Evolutionary conservation across 2,888 invertebrate genomes (phyloP), one percentile per base, ranked within the genome.

Genomic region (Scrobipalpa costella): DNA sequence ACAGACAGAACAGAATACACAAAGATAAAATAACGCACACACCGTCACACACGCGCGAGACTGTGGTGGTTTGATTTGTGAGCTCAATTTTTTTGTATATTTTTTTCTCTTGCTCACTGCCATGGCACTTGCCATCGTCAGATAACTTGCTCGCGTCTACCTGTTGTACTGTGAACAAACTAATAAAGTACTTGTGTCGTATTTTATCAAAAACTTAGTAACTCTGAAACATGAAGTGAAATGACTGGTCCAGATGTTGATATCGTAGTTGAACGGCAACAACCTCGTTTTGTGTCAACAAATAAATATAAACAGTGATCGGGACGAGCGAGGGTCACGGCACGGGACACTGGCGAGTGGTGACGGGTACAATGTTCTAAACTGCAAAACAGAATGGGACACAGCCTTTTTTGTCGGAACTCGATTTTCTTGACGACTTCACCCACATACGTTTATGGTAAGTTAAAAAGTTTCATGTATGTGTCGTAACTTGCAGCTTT

Each of bases 401-500:
- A 55, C 55, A 21, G 33, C 33, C 33, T 33, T 79, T 74, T 33
- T 79, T 74, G 73, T 76, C 74, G 77, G 77, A 83, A 81, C 83
- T 75, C 81, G 83, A 84, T 80, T 85, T 80, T 81, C 74, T 78
- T 81, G 78, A 74, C 77, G 75, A 80, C 80, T 81, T 89, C 90
- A 89, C 88, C 89, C 85, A 90, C 88, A 82, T 89, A 83, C 90
- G 70, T 90, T 84, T 90, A 90, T 84, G 91, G 91, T 90, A 89
- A 89, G 90, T 77, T 71, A n/a, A n/a, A n/a, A 85, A 86, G 81
- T 86, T 86, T 87, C 86, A 77, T 81, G 85, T 86, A 78, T 80
- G 81, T 88, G 85, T 88, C 87, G 88, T 88, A 88, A 88, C 80
- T 75, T 73, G 69, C 75, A 75, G 77, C 75, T 83, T 85, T 79